phyloP scores from a whole-genome alignment of 1,140 invertebrate species.

The Myzus persicae region DNA sequence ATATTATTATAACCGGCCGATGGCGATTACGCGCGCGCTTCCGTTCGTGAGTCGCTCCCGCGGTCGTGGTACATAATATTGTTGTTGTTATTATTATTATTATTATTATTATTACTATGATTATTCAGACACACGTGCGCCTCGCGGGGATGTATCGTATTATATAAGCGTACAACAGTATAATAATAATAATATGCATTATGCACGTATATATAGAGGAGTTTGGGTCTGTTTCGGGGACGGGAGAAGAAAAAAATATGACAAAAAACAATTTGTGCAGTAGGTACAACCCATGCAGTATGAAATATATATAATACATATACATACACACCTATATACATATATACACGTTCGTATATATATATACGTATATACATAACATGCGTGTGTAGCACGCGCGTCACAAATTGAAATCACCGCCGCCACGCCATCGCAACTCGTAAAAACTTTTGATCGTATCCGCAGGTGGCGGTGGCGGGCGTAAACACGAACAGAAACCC shows the following conservation, averaged over 20 bases:
- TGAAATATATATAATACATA: too few relatives aligned
- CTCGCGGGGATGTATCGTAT: background rate
- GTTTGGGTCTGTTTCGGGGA: background rate
- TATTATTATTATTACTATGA: too few relatives aligned
- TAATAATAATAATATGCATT: background rate
- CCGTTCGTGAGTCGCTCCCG: background rate
- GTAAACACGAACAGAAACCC: background rate
- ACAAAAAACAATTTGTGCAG: background rate
- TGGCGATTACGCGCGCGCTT: background rate
- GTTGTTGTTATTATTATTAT: background rate
- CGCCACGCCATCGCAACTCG: background rate
- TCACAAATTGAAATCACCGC: slow-evolving; percentile 16
- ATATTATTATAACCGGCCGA: background rate
- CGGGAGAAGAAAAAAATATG: background rate
- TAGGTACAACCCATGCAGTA: background rate
- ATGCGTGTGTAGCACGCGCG: background rate
- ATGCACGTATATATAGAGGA: background rate
- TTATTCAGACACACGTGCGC: background rate
- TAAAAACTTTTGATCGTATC: slow-evolving; percentile 17
- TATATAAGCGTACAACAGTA: slow-evolving; percentile 1
- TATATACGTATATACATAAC: background rate
- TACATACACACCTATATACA: too few relatives aligned
- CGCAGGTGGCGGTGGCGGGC: too few relatives aligned
- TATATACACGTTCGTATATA: too few relatives aligned
- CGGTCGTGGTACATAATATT: background rate